Evolutionary conservation across 1,140 invertebrate genomes (phyloP).

Genomic region (Panonychus citri): DNA sequence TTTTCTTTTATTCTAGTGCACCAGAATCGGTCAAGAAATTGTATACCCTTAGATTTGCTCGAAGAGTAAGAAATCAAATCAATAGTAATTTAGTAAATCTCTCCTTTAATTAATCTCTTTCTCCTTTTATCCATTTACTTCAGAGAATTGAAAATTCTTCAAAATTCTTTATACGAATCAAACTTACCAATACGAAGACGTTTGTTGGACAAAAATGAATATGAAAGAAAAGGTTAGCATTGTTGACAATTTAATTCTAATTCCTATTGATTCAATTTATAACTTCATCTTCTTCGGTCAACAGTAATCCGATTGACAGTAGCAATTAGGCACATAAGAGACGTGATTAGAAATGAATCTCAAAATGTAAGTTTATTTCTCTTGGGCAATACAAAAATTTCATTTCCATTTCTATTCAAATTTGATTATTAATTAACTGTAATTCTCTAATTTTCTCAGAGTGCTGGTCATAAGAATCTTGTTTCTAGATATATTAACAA

Average conservation of each 20-base stretch:
- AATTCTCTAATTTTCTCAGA: neutral
- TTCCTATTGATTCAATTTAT: neutral
- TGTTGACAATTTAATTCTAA: neutral
- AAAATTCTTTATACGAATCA: neutral
- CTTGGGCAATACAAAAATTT: neutral
- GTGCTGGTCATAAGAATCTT: neutral
- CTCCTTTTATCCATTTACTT: neutral
- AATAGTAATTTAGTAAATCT: neutral
- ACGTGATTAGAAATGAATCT: neutral
- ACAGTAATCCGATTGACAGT: neutral
- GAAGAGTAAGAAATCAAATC: constrained; percentile 1
- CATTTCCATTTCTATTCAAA: neutral
- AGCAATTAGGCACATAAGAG: neutral
- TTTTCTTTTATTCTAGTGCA: neutral
- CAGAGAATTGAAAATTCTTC: neutral
- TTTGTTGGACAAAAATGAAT: neutral
- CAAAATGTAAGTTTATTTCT: neutral
- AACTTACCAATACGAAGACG: neutral
- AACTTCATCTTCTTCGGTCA: neutral
- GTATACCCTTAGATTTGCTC: constrained; percentile 4
- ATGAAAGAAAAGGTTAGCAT: neutral
- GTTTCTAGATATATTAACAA: neutral
- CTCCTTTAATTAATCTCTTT: neutral
- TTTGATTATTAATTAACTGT: neutral
- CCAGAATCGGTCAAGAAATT: constrained; percentile 4